Base-by-base conservation (phyloP, 1,140 invertebrate species). In the Pissodes strobi region DNA sequence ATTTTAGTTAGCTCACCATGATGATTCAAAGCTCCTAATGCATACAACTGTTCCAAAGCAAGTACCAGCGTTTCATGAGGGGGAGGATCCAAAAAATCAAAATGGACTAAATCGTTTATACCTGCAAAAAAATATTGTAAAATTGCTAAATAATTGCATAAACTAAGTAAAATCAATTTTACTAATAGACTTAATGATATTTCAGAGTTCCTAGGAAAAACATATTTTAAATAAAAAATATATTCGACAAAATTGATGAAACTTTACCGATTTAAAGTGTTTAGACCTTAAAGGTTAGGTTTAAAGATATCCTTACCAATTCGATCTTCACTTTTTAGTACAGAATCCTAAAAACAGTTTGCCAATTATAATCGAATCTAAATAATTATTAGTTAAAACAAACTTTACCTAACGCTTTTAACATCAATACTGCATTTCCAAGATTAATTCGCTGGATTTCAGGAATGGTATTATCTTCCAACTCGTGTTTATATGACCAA, bases 361-460 rank as follows among this genome's bases (percentile, higher is more conserved):
- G 5, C 4, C 27, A 30, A 30, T 30, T 6, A 30, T 6, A 12
- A 30, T 30, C 12, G 4, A 6, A 30, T 12, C 4, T 12, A 30
- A 30, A 6, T 6, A 4, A 12, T 30, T 30, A 30, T 12, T 12
- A 4, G 12, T 30, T 46, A 6, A 9, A 48, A 5, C 8, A 19
- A 23, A 25, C 37, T 12, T 1, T n/a, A 53, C 96, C 96, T 6
- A 99, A 82, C 10, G 96, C 97, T 81, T 99, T 99, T 1, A 99
- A 81, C 73, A 96, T 92, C 0, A 99, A 81, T 1, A 99, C 97
- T 8, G 97, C 97, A 82, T 99, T 99, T 19, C 95, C 93, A 30
- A 99, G 83, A 84, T 99, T 99, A 10, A 98, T 98, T 64, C 97
- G 83, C 78, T 99, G 97, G 69, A 98, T 98, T 85, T 99, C 97